A percentile compares a stretch with the other conserved stretches of the same genome.
These are phyloP conservation scores for Cynopterus brachyotis DNA, from an alignment of 2,113 vertebrate genomes.

Conservation along the genomic window DNA sequence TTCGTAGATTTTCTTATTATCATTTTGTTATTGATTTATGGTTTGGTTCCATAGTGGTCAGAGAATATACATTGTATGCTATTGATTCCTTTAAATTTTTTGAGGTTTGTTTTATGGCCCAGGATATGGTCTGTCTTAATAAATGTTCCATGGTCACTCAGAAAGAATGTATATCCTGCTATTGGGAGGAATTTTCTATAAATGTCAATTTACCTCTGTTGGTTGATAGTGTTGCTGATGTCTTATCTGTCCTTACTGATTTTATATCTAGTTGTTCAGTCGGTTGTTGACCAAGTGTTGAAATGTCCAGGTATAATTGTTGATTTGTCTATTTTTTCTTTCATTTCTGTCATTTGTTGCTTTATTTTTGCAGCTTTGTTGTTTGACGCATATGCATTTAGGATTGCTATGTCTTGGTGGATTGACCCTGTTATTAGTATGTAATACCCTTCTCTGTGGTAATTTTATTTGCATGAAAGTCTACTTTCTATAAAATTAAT, in stretches of 20 bases:
- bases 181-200: neutral
- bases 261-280: conserved; percentile 1
- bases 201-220: neutral
- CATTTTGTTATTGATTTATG: neutral
- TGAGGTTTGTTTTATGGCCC: neutral
- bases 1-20: conserved; percentile 1
- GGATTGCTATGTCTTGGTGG: neutral
- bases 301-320: neutral
- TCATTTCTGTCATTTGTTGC: conserved; percentile 5
- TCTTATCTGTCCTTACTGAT: conserved; percentile 32
- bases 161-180: conserved; percentile 13
- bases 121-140: neutral
- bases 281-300: neutral
- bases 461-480: neutral
- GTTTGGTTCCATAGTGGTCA: neutral
- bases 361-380: neutral
- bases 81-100: neutral
- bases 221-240: neutral
- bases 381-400: neutral
- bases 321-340: neutral
- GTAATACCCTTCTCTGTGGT: neutral
- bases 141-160: neutral
- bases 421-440: neutral
- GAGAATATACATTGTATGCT: neutral
- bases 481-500: neutral